These are phyloP conservation scores for Geophilus truncorum DNA, from an alignment of 2,888 invertebrate species.

Conservation along the genomic window DNA sequence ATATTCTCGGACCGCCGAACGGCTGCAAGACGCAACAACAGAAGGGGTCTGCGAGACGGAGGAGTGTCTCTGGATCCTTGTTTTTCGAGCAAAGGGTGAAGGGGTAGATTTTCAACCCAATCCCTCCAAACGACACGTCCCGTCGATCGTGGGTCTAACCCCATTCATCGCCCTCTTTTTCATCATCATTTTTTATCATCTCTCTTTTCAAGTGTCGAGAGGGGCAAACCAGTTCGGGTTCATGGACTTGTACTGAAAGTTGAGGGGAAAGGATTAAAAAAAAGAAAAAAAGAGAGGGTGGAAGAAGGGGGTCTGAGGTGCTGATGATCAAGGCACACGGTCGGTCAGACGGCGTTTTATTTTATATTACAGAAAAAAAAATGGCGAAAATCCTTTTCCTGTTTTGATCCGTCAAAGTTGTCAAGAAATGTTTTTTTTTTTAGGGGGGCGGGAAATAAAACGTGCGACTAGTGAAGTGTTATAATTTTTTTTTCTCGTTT, in stretches of 20 bases:
- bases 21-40: no score
- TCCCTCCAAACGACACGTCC: conserved; percentile 8
- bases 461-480: no score
- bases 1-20: no score
- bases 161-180: conserved; percentile 7
- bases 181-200: conserved; percentile 27
- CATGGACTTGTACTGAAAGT: conserved; percentile 15
- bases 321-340: not conserved
- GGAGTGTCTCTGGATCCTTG: conserved; percentile 4
- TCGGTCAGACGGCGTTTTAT: not conserved
- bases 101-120: not conserved
- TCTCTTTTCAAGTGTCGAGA: conserved; percentile 25
- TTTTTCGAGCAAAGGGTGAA: conserved; percentile 6
- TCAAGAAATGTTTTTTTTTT: no score
- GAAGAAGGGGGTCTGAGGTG: not conserved
- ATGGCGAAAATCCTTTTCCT: not conserved
- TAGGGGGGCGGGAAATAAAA: not conserved
- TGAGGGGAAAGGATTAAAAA: conserved; percentile 23
- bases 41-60: not conserved
- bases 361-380: not conserved
- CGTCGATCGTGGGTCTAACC: conserved; percentile 3
- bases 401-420: not conserved
- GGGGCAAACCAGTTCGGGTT: conserved; percentile 25
- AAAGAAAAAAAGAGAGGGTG: not conserved
- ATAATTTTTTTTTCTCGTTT: not conserved